Conservation (phyloP, 2,888 invertebrate genomes). For the Dynastes grantii region DNA sequence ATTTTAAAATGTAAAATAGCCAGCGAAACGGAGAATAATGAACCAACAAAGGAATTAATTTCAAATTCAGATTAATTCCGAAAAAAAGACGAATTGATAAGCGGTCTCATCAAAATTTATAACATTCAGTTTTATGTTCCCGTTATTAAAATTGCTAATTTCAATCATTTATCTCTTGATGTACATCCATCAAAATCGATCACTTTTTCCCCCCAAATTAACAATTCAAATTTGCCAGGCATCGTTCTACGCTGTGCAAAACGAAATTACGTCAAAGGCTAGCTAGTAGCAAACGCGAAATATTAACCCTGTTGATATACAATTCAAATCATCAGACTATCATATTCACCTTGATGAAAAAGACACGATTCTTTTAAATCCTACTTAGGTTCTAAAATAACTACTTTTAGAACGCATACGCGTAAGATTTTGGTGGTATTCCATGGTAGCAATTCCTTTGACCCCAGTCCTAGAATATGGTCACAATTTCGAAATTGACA, state of each 20-base stretch:
- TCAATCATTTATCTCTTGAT: conserved; percentile 8
- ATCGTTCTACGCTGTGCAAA: not conserved
- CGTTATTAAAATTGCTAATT: conserved; percentile 37
- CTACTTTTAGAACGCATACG: no score
- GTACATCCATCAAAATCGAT: conserved; percentile 18
- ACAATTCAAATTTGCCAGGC: conserved; percentile 23
- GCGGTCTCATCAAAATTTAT: conserved; percentile 31
- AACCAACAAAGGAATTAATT: conserved; percentile 2
- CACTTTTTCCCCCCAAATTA: conserved; percentile 16
- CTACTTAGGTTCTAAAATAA: no score
- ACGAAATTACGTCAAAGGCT: conserved; percentile 4
- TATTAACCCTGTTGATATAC: not conserved
- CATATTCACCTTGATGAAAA: not conserved
- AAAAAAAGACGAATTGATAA: conserved; percentile 23
- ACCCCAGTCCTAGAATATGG: no score
- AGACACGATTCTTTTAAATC: no score
- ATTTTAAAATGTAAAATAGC: conserved; percentile 10
- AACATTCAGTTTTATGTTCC: conserved; percentile 28
- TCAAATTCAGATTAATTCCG: conserved; percentile 11
- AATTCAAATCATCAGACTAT: not conserved
- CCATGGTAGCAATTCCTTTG: no score
- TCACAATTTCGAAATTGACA: no score
- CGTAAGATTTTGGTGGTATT: no score
- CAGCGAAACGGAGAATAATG: not conserved
- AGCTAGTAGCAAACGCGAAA: not conserved